These are phyloP conservation scores for Petrocephalus zakoni DNA, from an alignment of 2,113 vertebrate species.

Conservation along the genomic window DNA sequence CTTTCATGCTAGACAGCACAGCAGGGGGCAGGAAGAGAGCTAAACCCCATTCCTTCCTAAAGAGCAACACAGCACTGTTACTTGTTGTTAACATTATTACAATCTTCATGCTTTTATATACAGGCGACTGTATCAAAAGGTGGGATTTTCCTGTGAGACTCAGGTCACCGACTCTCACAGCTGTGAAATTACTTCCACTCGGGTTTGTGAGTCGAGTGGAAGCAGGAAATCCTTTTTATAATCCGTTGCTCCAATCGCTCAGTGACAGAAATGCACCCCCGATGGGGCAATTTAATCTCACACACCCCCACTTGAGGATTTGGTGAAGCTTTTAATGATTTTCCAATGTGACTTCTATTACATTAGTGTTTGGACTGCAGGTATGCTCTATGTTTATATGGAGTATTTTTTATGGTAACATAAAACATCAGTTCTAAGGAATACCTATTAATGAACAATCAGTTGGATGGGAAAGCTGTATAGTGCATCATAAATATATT, in stretches of 20 bases:
- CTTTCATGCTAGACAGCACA: constrained; percentile 95
- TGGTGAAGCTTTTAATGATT: background rate
- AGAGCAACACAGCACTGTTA: background rate
- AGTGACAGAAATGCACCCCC: background rate
- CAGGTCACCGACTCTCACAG: background rate
- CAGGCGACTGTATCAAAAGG: background rate
- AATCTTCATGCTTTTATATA: background rate
- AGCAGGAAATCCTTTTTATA: background rate
- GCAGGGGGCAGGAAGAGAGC: constrained; percentile 87
- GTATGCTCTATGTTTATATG: background rate
- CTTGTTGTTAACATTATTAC: background rate
- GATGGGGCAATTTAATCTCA: background rate
- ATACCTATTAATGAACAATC: background rate
- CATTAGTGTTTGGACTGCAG: background rate
- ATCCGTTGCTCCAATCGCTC: background rate
- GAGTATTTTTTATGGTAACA: background rate
- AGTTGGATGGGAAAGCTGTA: background rate
- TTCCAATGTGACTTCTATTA: background rate
- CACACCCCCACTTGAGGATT: background rate
- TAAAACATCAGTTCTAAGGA: background rate
- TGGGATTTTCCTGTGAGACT: background rate
- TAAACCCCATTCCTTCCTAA: constrained; percentile 96
- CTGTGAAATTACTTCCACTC: background rate
- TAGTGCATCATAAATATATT: background rate
- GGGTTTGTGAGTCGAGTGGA: background rate